Evolutionary conservation across 2,888 invertebrate species (phyloP).

Genomic region (Phyto melanocephala): DNA sequence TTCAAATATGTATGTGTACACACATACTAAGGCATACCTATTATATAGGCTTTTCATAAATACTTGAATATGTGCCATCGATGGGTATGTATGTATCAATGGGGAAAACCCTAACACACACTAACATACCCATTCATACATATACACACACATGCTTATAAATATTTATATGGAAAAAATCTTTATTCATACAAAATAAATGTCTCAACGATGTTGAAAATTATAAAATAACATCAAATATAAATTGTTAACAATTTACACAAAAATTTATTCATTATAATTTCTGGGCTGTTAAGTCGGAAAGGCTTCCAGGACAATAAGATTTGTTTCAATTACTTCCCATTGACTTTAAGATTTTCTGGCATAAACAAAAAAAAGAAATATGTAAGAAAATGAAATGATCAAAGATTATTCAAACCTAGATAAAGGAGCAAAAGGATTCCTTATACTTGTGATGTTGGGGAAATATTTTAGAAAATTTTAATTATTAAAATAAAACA

Average conservation of each 20-base stretch:
- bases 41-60: slow-evolving; percentile 39
- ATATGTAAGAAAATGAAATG: too few relatives aligned
- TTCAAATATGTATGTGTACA: background rate
- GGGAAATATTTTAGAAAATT: too few relatives aligned
- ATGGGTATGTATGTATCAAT: background rate
- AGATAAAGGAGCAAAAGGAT: too few relatives aligned
- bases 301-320: background rate
- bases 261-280: slow-evolving; percentile 63
- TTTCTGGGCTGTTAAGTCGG: background rate
- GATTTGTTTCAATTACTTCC: background rate
- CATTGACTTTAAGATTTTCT: too few relatives aligned
- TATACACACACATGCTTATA: background rate
- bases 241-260: slow-evolving; percentile 65
- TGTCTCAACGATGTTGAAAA: slow-evolving; percentile 42
- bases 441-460: too few relatives aligned
- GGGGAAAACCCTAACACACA: background rate
- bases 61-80: background rate
- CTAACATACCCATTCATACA: too few relatives aligned
- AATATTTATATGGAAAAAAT: too few relatives aligned
- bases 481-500: too few relatives aligned
- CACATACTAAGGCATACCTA: background rate
- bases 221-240: slow-evolving; percentile 61
- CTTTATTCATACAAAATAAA: slow-evolving; percentile 31
- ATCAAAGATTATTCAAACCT: too few relatives aligned
- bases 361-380: too few relatives aligned